Conservation (phyloP, 2,113 vertebrate genomes). For the Melanostigma gelatinosum region DNA sequence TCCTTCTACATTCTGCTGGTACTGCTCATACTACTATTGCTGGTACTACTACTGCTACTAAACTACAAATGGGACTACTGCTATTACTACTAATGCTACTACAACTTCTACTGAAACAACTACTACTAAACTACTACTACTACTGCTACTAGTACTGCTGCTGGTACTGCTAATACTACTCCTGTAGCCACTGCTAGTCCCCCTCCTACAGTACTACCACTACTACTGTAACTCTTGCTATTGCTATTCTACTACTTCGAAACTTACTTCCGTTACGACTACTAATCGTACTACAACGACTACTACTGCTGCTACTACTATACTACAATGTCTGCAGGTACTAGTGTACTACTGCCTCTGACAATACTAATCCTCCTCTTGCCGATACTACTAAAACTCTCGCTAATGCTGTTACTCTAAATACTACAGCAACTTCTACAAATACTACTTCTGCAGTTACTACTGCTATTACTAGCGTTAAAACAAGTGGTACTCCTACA, state of each 20-base stretch:
- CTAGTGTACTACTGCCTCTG: background rate
- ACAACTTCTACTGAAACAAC: background rate
- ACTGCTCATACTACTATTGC: too few relatives aligned
- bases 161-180: too few relatives aligned
- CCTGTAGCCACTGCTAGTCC: too few relatives aligned
- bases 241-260: background rate
- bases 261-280: background rate
- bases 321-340: background rate
- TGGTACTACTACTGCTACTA: too few relatives aligned
- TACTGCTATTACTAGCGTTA: background rate
- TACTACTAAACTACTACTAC: too few relatives aligned
- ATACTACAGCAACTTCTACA: background rate
- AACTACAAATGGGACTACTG: too few relatives aligned
- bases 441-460: background rate
- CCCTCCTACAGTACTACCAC: too few relatives aligned
- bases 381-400: background rate
- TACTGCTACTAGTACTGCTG: too few relatives aligned
- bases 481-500: background rate
- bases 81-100: background rate
- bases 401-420: background rate
- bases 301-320: background rate
- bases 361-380: background rate
- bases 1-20: too few relatives aligned
- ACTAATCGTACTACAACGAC: background rate
- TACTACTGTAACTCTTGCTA: background rate